These are phyloP conservation scores for Lytechinus pictus DNA, from an alignment of 35 echinoderm and acorn worm species.

Conservation along the genomic window DNA sequence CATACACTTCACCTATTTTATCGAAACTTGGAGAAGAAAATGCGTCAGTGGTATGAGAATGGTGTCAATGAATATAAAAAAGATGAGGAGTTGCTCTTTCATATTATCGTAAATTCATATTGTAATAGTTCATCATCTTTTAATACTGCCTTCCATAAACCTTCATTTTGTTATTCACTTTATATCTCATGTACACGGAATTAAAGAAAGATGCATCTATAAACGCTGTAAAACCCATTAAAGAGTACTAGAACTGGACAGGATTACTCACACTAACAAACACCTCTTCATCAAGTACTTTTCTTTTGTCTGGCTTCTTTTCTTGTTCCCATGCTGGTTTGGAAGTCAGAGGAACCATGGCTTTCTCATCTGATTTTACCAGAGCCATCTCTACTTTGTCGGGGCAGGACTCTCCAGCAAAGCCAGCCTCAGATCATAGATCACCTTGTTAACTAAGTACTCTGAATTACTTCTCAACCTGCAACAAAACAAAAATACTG, in stretches of 20 bases:
- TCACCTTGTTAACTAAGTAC: too few species aligned
- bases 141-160: too few species aligned
- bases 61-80: too few species aligned
- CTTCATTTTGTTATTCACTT: too few species aligned
- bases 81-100: too few species aligned
- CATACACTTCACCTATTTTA: too few species aligned
- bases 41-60: too few species aligned
- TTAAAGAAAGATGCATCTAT: background rate
- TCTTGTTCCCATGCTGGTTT: background rate
- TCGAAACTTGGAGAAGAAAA: too few species aligned
- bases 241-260: background rate
- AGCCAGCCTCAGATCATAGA: background rate
- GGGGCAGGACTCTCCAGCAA: background rate
- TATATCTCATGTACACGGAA: too few species aligned
- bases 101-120: too few species aligned
- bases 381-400: slow-evolving; percentile 41
- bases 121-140: too few species aligned
- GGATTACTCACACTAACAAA: slow-evolving; percentile 60
- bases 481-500: background rate
- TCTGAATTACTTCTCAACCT: background rate
- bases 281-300: slow-evolving; percentile 76
- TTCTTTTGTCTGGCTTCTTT: slow-evolving; percentile 63
- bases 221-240: background rate
- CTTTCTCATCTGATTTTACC: slow-evolving; percentile 68
- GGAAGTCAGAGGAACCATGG: slow-evolving; percentile 46